These are phyloP conservation scores for Ciconia nigra DNA, from an alignment of 2,797 vertebrate species.

Conservation along the genomic window DNA sequence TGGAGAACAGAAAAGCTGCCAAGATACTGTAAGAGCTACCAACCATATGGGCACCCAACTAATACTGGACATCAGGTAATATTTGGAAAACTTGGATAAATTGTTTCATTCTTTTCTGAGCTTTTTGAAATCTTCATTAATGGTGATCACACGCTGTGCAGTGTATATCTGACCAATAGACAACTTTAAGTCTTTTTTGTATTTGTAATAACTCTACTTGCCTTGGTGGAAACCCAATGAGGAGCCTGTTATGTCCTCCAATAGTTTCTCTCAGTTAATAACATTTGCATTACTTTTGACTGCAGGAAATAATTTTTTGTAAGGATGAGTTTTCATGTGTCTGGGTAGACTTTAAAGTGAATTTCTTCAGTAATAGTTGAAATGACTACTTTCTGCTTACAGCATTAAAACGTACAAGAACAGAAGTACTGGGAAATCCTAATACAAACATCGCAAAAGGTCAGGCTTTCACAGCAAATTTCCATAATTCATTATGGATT, in stretches of 20 bases:
- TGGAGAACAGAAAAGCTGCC: background rate
- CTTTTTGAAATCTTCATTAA: background rate
- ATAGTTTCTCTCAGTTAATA: background rate
- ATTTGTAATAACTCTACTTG: background rate
- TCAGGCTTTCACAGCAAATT: conserved; percentile 40
- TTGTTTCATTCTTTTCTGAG: background rate
- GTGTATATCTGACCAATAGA: background rate
- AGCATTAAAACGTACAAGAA: background rate
- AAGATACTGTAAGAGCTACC: background rate
- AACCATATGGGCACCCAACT: background rate
- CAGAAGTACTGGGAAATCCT: background rate
- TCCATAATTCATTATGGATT: conserved; percentile 60
- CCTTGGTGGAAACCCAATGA: background rate
- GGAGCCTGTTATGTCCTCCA: background rate
- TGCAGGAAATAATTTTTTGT: background rate
- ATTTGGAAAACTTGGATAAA: background rate
- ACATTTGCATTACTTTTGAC: background rate
- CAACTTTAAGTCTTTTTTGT: background rate
- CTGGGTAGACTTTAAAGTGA: background rate
- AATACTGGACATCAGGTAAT: background rate
- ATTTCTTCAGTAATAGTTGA: background rate
- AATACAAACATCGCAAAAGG: conserved; percentile 7
- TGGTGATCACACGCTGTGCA: background rate
- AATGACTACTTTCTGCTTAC: background rate
- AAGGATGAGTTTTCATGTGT: background rate